phyloP scores from a whole-genome alignment of 2,113 vertebrate genomes.

The Siniperca chuatsi region DNA sequence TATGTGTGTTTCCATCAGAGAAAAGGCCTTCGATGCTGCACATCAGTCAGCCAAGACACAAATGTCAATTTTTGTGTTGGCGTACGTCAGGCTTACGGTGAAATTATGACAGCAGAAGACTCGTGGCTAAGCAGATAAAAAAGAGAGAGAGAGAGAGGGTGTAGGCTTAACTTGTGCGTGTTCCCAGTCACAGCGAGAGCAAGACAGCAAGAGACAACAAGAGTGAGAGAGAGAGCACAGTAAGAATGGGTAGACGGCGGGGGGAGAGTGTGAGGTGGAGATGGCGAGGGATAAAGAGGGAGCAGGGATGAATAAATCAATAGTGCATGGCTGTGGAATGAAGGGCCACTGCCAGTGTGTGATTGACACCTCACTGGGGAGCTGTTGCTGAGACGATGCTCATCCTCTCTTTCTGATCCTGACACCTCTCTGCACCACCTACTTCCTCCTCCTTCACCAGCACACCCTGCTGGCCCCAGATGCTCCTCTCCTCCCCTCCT shows the following conservation, averaged over 20 bases:
- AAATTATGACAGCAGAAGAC: conserved; percentile 53
- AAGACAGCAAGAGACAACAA: conserved; percentile 20
- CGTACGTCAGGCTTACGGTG: conserved; percentile 11
- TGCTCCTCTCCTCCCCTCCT: background rate
- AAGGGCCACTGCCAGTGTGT: conserved; percentile 43
- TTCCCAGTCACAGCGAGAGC: conserved; percentile 25
- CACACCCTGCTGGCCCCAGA: conserved; percentile 25
- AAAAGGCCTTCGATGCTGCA: conserved; percentile 31
- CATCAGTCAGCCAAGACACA: conserved; percentile 66
- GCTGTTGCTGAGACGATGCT: conserved; percentile 60
- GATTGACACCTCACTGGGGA: conserved; percentile 78
- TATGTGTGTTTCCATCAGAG: conserved; percentile 13
- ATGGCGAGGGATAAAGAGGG: conserved; percentile 56
- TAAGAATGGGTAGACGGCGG: background rate
- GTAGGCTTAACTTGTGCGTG: conserved; percentile 29
- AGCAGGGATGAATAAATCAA: conserved; percentile 74
- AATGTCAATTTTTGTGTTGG: conserved; percentile 62
- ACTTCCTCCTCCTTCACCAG: conserved; percentile 31
- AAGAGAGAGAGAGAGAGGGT: conserved; percentile 15
- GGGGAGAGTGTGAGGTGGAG: conserved; percentile 10
- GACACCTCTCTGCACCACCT: conserved; percentile 44
- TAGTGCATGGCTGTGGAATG: conserved; percentile 56
- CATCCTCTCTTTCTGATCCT: conserved; percentile 56
- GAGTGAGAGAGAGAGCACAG: conserved; percentile 18
- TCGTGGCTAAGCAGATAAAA: conserved; percentile 30